Conservation (phyloP, 2,888 invertebrate genomes). For the Dryobotodes eremita region DNA sequence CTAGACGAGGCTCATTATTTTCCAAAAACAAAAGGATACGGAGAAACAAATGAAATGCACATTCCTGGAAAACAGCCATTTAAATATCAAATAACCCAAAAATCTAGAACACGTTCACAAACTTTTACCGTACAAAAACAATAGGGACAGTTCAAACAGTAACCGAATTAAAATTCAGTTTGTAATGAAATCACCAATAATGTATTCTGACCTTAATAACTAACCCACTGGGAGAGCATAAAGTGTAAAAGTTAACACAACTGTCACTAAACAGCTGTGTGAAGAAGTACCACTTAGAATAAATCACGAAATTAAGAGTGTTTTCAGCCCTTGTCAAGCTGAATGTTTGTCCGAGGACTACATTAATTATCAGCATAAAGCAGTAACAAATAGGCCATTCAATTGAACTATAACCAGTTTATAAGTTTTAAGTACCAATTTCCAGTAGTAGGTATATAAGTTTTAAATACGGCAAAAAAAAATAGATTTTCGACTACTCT, state of each 20-base stretch:
- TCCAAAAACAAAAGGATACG: neutral
- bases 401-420: too few species aligned
- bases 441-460: too few species aligned
- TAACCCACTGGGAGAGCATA: constrained; percentile 49
- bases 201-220: constrained; percentile 67
- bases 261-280: neutral
- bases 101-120: constrained; percentile 9
- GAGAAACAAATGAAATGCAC: neutral
- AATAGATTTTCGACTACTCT: too few species aligned
- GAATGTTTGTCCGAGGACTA: neutral
- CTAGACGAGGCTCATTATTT: neutral
- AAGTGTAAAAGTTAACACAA: constrained; percentile 65
- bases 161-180: constrained; percentile 65
- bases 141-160: constrained; percentile 15
- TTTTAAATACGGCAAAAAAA: too few species aligned
- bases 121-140: constrained; percentile 39
- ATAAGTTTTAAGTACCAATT: too few species aligned
- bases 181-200: constrained; percentile 65
- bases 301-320: neutral
- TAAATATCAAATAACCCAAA: constrained; percentile 1
- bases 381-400: too few species aligned
- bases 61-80: neutral
- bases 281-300: constrained; percentile 4
- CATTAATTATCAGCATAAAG: neutral
- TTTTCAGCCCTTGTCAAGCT: neutral